Evolutionary conservation across 2,888 invertebrate species (phyloP), one percentile per base, ranked within the genome.

Genomic region (Hipparchia sbordonii): DNA sequence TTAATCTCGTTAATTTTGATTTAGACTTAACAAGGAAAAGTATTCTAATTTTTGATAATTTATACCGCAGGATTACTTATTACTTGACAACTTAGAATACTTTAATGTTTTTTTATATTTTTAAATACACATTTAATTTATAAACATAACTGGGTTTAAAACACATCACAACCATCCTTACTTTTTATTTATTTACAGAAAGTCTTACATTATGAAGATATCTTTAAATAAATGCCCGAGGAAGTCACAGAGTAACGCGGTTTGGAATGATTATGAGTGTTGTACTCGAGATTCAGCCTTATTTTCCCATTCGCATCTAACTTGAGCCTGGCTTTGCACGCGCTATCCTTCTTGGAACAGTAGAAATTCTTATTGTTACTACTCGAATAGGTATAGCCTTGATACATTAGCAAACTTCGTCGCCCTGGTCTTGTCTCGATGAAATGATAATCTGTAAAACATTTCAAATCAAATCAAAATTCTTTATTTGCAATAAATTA

Each of bases 241-340:
- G 66, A 39, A 45, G 72, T 70, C 7, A 61, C 72, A 45, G 69
- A 54, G 10, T 74, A 77, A 7, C 75, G 70, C 2, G 82, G 82
- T 8, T 80, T 79, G 13, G 62, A 67, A 63, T 87, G 86, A 67
- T 80, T 86, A 71, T 87, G 87, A 0, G 52, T 56, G n/a, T 59
- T 56, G n/a, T 59, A n/a, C 5, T 71, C n/a, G 10, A 51, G 56
- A 9, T 57, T 65, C 69, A 61, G 6, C 6, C 23, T 79, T 78
- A 2, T 72, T 23, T 1, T 67, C 5, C 56, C 75, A 62, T 7
- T 81, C 39, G 46, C 66, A 80, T n/a, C 82, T 69, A 69, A 69
- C 60, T 69, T 69, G 8, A 69, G n/a, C 61, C 63, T 72, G 0
- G 81, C 83, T 73, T 62, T 72, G 13, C 67, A 72, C 7, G 62